phyloP scores from a whole-genome alignment of 2,113 vertebrate species.

The Isichthys henryi region DNA sequence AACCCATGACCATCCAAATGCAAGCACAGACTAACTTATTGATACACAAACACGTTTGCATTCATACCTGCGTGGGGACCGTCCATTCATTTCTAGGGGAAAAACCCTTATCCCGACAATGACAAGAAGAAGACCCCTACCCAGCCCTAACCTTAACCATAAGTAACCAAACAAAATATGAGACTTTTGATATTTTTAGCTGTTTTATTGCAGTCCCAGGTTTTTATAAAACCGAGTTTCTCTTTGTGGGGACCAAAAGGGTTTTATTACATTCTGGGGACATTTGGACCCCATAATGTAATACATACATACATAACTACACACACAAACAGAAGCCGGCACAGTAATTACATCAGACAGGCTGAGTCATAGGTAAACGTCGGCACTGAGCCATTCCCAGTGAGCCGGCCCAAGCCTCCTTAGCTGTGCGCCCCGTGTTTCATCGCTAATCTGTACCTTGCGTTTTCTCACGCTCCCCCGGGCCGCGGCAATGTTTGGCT shows the following conservation, averaged over 20 bases:
- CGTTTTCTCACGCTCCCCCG: conserved; percentile 9
- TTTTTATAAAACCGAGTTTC: no score
- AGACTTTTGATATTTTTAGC: background rate
- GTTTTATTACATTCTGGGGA: background rate
- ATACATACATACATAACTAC: background rate
- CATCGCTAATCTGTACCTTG: conserved; percentile 16
- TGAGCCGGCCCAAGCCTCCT: background rate
- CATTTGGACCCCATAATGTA: background rate
- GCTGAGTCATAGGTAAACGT: background rate
- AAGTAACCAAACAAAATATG: background rate
- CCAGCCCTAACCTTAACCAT: background rate
- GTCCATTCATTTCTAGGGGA: no score
- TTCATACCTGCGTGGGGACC: no score
- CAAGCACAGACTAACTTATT: no score
- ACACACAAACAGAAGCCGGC: background rate
- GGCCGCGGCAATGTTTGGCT: background rate
- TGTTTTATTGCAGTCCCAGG: background rate
- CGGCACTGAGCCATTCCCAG: background rate
- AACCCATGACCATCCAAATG: no score
- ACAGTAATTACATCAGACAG: conserved; percentile 3
- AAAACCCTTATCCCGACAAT: no score
- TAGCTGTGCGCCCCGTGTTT: conserved; percentile 16
- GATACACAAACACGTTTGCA: no score
- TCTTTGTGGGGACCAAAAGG: background rate
- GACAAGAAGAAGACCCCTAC: background rate